Base-by-base conservation (phyloP, 2,888 invertebrate genomes). In the Pristionchus entomophagus region DNA sequence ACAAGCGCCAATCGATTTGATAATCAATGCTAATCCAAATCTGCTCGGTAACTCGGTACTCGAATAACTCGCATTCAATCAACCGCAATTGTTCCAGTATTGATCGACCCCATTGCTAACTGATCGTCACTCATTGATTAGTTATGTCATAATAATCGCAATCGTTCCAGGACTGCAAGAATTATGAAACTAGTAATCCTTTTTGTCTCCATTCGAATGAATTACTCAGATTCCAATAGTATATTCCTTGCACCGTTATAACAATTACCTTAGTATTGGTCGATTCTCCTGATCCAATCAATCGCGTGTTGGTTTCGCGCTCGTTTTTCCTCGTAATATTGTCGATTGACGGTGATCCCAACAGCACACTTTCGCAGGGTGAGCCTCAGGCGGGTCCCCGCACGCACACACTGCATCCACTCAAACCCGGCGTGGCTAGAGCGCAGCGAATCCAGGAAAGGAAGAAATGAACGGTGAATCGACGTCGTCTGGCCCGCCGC, bases 11-110 rank as follows among this genome's bases (percentile, higher is more conserved):
- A 65, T 65, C 62, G 62, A 65, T 32, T 65, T 56, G 62, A 65
- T 65, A 65, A 65, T 65, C 62, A 65, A 65, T 65, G 62, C 62
- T 65, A 65, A 65, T 65, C 62, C 62, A 35, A 35, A 65, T 65
- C 62, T 12, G 32, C 62, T 59, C 26, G n/a, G n/a, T n/a, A n/a
- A n/a, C n/a, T n/a, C 56, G 56, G 14, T 45, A n/a, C 26, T 32
- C 35, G 62, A 3, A 19, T 5, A 65, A 29, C 62, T 35, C 62
- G 62, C 62, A 65, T 65, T 32, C 62, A 19, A 19, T 35, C 62
- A 19, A 19, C 17, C 17, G 3, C 62, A 29, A 65, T 65, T 65
- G 32, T 10, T 45, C 35, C 22, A 10, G 59, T 65, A 65, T 65
- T 35, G 62, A 65, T 65, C 32, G 29, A 35, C 62, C 45, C 8